phyloP scores from a whole-genome alignment of 2,888 invertebrate genomes.

The Leuctra nigra region DNA sequence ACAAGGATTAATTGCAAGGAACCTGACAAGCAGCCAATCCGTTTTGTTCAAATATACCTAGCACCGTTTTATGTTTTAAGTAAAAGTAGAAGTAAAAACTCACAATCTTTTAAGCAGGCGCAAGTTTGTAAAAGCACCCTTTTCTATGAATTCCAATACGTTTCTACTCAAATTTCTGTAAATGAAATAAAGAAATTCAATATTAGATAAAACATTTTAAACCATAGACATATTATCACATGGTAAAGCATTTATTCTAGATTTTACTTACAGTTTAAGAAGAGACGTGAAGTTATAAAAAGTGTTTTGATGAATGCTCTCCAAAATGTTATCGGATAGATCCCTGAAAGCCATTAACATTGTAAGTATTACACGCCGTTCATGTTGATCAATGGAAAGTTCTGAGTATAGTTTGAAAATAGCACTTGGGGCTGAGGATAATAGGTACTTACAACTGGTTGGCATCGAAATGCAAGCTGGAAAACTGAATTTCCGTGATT shows the following conservation, averaged over 20 bases:
- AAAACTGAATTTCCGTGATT: slow-evolving; percentile 55
- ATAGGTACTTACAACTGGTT: slow-evolving; percentile 55
- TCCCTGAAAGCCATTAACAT: slow-evolving; percentile 46
- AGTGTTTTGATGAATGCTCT: slow-evolving; percentile 45
- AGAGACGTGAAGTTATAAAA: slow-evolving; percentile 57
- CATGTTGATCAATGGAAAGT: neutral
- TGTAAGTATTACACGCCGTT: neutral
- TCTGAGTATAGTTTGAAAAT: neutral
- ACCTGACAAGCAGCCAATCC: too few relatives aligned
- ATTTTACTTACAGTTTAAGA: slow-evolving; percentile 60
- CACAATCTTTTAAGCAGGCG: slow-evolving; percentile 57
- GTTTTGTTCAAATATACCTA: too few relatives aligned
- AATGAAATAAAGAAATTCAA: slow-evolving; percentile 31
- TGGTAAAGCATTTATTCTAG: neutral
- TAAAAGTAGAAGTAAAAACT: too few relatives aligned
- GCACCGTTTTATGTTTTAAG: too few relatives aligned
- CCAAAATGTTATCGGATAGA: slow-evolving; percentile 57
- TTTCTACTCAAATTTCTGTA: slow-evolving; percentile 74
- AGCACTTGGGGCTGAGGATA: neutral
- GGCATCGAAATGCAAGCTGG: slow-evolving; percentile 52
- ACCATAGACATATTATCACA: neutral
- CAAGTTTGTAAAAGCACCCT: slow-evolving; percentile 67
- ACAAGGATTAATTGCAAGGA: too few relatives aligned
- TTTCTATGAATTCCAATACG: slow-evolving; percentile 63
- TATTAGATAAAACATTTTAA: neutral